These are phyloP conservation scores for Syritta pipiens DNA, from an alignment of 2,888 invertebrate genomes.

Conservation along the genomic window DNA sequence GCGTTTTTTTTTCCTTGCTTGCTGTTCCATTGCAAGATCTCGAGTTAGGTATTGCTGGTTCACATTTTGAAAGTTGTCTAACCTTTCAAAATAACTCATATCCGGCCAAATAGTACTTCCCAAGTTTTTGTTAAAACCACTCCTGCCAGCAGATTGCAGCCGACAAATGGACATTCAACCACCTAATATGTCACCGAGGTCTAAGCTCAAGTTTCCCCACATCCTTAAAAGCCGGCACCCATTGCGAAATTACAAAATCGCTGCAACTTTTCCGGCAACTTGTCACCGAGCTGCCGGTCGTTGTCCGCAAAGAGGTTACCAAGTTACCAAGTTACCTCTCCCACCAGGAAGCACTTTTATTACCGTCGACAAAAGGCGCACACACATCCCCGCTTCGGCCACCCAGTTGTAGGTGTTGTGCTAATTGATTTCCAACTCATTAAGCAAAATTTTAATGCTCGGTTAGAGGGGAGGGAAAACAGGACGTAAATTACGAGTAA, in stretches of 20 bases:
- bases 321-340: conserved; percentile 5
- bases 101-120: too few species aligned
- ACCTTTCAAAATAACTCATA: too few species aligned
- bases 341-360: conserved; percentile 31
- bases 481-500: conserved; percentile 45
- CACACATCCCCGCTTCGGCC: background rate
- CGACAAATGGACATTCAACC: too few species aligned
- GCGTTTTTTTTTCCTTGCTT: too few species aligned
- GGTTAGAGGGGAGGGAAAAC: conserved; percentile 31
- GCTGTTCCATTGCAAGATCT: too few species aligned
- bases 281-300: background rate
- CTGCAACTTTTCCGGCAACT: conserved; percentile 15
- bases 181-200: too few species aligned
- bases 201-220: too few species aligned
- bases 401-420: conserved; percentile 34
- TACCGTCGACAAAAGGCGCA: background rate
- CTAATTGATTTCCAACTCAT: conserved; percentile 67
- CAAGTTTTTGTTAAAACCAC: too few species aligned
- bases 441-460: conserved; percentile 53
- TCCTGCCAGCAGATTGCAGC: too few species aligned
- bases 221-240: too few species aligned
- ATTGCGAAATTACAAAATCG: background rate
- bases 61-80: too few species aligned
- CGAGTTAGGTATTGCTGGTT: too few species aligned
- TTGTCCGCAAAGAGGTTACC: background rate